phyloP scores from a whole-genome alignment of 2,888 invertebrate species.

The Venusia cambrica region DNA sequence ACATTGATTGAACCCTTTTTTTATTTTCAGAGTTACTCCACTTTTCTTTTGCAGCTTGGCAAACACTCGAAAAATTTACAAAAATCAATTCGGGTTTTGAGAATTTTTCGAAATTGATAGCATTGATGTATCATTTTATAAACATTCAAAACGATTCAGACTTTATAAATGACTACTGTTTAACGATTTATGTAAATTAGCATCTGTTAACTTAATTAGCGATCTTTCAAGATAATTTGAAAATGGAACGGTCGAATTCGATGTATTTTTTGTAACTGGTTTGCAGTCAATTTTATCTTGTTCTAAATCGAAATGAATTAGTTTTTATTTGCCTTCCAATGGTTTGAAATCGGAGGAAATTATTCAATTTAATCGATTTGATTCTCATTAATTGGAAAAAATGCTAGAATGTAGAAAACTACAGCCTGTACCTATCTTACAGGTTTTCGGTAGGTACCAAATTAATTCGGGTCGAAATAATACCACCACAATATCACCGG shows the following conservation, averaged over 20 bases:
- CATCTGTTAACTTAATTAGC: conserved; percentile 23
- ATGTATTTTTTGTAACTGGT: conserved; percentile 7
- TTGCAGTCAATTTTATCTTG: conserved; percentile 5
- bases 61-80: conserved; percentile 33
- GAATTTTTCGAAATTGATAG: conserved; percentile 24
- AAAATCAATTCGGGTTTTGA: conserved; percentile 33
- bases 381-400: no score
- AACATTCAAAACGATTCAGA: conserved; percentile 37
- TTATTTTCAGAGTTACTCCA: background rate
- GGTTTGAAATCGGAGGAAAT: no score
- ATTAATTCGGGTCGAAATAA: no score
- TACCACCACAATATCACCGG: no score
- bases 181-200: conserved; percentile 31
- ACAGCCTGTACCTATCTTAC: no score
- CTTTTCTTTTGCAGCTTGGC: conserved; percentile 17
- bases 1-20: no score
- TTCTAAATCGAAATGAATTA: no score
- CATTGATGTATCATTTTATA: conserved; percentile 39
- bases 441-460: no score
- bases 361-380: no score
- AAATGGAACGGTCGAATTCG: conserved; percentile 2
- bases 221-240: conserved; percentile 13
- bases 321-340: no score
- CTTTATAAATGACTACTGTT: conserved; percentile 52
- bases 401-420: no score